Conservation (phyloP, 1,140 invertebrate genomes). For the Drosophila mauritiana region DNA sequence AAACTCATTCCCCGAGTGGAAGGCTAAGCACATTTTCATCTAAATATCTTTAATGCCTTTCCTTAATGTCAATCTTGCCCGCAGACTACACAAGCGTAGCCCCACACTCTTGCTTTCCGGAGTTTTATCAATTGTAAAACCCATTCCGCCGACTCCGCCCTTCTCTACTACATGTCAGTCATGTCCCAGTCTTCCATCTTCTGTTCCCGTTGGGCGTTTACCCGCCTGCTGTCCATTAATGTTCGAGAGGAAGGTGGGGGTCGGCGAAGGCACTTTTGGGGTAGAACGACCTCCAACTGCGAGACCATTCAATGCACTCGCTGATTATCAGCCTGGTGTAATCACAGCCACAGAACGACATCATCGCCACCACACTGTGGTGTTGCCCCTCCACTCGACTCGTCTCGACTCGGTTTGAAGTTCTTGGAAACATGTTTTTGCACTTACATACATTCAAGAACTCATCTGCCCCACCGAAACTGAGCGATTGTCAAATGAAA, state of each 20-base stretch:
- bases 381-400: not conserved
- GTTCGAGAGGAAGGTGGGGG: constrained; percentile 32
- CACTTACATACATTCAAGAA: constrained; percentile 59
- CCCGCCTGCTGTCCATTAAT: constrained; percentile 61
- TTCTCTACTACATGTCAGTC: constrained; percentile 23
- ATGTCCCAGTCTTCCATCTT: constrained; percentile 6
- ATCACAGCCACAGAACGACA: constrained; percentile 54
- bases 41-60: constrained; percentile 12
- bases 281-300: constrained; percentile 47
- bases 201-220: constrained; percentile 48
- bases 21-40: not conserved
- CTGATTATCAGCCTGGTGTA: constrained; percentile 54
- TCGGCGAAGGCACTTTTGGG: constrained; percentile 18
- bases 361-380: constrained; percentile 29
- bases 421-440: constrained; percentile 76
- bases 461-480: constrained; percentile 24
- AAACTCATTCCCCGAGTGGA: too few relatives aligned
- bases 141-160: constrained; percentile 33
- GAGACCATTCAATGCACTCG: constrained; percentile 66
- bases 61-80: not conserved
- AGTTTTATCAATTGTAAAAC: constrained; percentile 41
- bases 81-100: too few relatives aligned
- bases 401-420: constrained; percentile 2
- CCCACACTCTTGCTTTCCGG: not conserved
- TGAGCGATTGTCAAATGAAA: constrained; percentile 73